Evolutionary conservation across 2,113 vertebrate genomes (phyloP).

Genomic region (Anseranas semipalmata): DNA sequence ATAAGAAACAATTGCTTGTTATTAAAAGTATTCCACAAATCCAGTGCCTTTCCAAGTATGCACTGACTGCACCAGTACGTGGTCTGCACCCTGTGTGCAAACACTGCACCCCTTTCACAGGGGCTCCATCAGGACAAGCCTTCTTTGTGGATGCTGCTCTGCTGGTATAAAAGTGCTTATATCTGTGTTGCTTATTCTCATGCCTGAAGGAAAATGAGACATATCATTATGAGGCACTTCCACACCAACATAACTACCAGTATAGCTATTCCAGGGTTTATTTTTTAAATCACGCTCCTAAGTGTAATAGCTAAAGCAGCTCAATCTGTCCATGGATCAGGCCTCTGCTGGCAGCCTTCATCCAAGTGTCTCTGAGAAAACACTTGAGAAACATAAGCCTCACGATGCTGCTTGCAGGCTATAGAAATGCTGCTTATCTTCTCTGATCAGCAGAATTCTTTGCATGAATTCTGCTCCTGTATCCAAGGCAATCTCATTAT

Average conservation of each 20-base stretch:
- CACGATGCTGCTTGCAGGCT: not conserved
- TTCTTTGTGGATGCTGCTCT: not conserved
- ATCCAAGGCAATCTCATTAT: conserved; percentile 60
- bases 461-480: not conserved
- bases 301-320: not conserved
- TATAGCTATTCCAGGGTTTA: conserved; percentile 6
- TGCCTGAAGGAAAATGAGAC: not conserved
- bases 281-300: not conserved
- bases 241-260: not conserved
- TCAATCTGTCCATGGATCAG: not conserved
- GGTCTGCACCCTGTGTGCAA: not conserved
- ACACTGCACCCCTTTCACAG: not conserved
- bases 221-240: not conserved
- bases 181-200: not conserved
- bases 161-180: not conserved
- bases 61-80: not conserved
- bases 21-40: not conserved
- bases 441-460: conserved; percentile 26
- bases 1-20: not conserved
- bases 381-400: not conserved
- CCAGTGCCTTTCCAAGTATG: not conserved
- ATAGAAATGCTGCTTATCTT: not conserved
- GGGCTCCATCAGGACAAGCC: not conserved
- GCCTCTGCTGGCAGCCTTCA: conserved; percentile 2
- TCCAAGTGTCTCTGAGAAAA: not conserved